Conservation (phyloP, 2,113 vertebrate genomes). For the Lonchura striata region DNA sequence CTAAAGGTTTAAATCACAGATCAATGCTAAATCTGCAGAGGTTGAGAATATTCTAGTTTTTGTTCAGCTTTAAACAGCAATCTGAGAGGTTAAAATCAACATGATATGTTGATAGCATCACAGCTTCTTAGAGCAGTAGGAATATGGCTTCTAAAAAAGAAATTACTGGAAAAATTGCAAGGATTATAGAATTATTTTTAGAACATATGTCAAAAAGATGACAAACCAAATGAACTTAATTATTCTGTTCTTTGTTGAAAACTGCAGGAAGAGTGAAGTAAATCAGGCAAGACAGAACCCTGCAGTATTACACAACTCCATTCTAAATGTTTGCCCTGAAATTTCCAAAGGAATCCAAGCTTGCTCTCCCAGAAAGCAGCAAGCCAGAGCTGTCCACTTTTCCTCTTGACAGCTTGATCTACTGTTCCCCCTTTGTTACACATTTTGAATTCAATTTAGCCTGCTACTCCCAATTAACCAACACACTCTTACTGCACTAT, state of each 20-base stretch:
- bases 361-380: constrained; percentile 60
- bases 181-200: not conserved
- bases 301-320: not conserved
- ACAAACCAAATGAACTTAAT: not conserved
- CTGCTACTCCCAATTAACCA: constrained; percentile 68
- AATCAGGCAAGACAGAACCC: not conserved
- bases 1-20: not conserved
- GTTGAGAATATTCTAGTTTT: not conserved
- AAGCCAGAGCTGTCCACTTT: constrained; percentile 48
- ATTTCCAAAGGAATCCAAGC: constrained; percentile 42
- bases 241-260: constrained; percentile 23
- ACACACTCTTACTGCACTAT: constrained; percentile 63
- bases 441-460: constrained; percentile 62
- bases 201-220: not conserved
- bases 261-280: constrained; percentile 32
- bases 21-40: not conserved
- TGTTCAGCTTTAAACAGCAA: not conserved
- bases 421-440: constrained; percentile 59
- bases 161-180: not conserved
- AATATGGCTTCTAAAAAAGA: constrained; percentile 53
- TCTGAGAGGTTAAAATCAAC: not conserved
- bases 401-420: constrained; percentile 67
- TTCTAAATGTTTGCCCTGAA: constrained; percentile 48
- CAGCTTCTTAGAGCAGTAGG: constrained; percentile 11
- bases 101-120: not conserved